phyloP scores from a whole-genome alignment of 2,888 invertebrate species.

The Heliconius hortense region DNA sequence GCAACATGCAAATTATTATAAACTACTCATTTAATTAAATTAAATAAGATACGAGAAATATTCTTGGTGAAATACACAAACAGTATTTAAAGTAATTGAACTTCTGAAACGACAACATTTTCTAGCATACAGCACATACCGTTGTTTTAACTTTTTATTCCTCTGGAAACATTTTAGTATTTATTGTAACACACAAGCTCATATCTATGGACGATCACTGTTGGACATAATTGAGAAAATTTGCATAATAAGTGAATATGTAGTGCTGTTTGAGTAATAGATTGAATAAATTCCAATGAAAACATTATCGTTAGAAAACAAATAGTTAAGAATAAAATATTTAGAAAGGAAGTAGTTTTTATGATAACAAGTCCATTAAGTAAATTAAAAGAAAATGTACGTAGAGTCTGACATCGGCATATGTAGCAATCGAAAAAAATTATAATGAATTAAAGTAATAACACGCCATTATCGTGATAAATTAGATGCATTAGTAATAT shows the following conservation, averaged over 20 bases:
- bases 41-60: too few relatives aligned
- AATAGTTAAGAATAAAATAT: conserved; percentile 9
- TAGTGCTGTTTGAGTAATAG: neutral
- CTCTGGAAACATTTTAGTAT: too few relatives aligned
- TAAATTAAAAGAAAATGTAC: conserved; percentile 46
- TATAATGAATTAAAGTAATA: conserved; percentile 30
- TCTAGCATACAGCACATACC: too few relatives aligned
- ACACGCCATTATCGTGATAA: neutral
- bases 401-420: conserved; percentile 12
- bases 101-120: too few relatives aligned
- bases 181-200: too few relatives aligned
- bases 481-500: neutral
- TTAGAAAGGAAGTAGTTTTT: conserved; percentile 40
- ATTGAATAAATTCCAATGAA: conserved; percentile 8
- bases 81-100: too few relatives aligned
- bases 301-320: neutral
- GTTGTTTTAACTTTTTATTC: too few relatives aligned
- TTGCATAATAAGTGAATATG: neutral
- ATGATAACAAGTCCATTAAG: conserved; percentile 45
- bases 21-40: neutral
- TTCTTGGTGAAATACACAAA: too few relatives aligned
- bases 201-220: too few relatives aligned
- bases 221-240: too few relatives aligned
- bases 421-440: conserved; percentile 24
- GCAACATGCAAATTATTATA: conserved; percentile 12